These are phyloP conservation scores for Erythrolamprus reginae DNA, from an alignment of 2,113 vertebrate genomes.

Conservation along the genomic window DNA sequence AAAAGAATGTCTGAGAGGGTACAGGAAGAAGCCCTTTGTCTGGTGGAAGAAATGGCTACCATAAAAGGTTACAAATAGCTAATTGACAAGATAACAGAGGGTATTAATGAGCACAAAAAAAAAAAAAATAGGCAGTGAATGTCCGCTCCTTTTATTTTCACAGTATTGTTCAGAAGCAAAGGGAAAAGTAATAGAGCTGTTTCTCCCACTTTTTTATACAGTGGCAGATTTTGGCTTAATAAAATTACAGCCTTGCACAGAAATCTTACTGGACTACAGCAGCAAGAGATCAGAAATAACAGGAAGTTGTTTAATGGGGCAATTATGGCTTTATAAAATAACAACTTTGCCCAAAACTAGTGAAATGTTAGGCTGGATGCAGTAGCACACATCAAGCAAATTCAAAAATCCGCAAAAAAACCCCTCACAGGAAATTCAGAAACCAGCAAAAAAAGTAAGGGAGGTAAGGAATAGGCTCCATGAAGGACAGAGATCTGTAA, in stretches of 20 bases:
- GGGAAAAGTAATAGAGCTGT: background rate
- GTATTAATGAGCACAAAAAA: too few relatives aligned
- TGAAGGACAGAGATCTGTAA: background rate
- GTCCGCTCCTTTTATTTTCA: background rate
- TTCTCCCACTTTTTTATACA: background rate
- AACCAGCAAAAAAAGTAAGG: background rate
- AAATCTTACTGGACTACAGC: background rate
- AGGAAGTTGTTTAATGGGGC: background rate
- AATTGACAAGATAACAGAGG: too few relatives aligned
- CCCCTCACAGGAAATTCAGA: too few relatives aligned
- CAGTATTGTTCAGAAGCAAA: background rate
- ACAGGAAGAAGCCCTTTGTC: constrained; percentile 51
- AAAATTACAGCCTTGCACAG: background rate
- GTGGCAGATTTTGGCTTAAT: background rate
- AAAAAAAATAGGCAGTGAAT: background rate
- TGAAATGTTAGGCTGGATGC: background rate
- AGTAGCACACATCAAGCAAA: background rate
- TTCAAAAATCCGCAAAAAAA: background rate
- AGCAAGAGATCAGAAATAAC: background rate
- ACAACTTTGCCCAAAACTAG: background rate
- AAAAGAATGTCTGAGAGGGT: constrained; percentile 48
- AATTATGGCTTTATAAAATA: background rate
- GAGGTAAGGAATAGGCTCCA: background rate
- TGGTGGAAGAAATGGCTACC: constrained; percentile 36
- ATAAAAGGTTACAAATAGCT: constrained; percentile 42